Conservation (phyloP, 2,113 vertebrate genomes). For the Erpornis zantholeuca region DNA sequence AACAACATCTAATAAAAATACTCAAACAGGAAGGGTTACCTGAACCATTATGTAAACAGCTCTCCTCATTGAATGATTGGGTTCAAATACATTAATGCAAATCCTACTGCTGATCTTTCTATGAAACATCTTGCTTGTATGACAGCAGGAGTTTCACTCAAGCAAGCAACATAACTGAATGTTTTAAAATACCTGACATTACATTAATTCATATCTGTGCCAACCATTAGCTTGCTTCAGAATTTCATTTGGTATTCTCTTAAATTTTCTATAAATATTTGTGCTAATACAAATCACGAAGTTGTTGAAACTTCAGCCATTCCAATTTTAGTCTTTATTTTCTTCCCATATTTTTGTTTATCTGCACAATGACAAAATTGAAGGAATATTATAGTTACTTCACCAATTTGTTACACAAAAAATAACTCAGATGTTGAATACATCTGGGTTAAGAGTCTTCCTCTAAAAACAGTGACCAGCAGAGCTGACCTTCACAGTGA, state of each 20-base stretch:
- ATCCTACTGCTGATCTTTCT: not conserved
- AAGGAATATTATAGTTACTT: not conserved
- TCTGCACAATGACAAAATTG: not conserved
- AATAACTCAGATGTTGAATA: not conserved
- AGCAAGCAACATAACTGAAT: not conserved
- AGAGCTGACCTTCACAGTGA: not conserved
- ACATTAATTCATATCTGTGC: not conserved
- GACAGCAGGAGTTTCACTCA: not conserved
- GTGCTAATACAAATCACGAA: not conserved
- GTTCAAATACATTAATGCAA: not conserved
- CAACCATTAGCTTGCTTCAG: not conserved
- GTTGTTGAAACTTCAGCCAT: not conserved
- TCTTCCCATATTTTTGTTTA: not conserved
- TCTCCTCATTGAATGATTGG: not conserved
- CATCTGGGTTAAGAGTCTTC: not conserved
- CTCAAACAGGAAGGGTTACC: not conserved
- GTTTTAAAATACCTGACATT: not conserved
- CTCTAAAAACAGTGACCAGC: accelerated
- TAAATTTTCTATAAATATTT: not conserved
- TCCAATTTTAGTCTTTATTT: not conserved
- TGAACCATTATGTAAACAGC: not conserved
- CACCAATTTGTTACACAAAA: not conserved
- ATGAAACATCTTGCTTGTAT: not conserved
- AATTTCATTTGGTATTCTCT: not conserved
- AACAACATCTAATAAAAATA: not conserved